Conservation (phyloP, 2,888 invertebrate genomes). For the Synergus itoensis region DNA sequence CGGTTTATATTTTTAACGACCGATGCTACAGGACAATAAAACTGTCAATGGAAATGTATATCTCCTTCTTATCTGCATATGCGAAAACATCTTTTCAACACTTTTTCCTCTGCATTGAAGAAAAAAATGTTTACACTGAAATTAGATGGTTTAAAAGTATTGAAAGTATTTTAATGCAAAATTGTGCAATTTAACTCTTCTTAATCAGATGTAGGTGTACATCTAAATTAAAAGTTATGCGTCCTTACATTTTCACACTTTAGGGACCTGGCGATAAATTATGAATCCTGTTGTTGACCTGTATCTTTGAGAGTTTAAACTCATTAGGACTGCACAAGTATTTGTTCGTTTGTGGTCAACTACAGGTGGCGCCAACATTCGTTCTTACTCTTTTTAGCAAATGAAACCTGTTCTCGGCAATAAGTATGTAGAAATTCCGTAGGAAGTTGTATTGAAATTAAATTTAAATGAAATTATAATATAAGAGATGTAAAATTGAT, state of each 20-base stretch:
- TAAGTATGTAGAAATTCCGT: neutral
- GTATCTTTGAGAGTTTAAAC: neutral
- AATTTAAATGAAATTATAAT: neutral
- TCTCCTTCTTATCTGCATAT: neutral
- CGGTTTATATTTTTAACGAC: neutral
- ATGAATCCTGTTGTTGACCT: slow-evolving; percentile 6
- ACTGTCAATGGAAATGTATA: neutral
- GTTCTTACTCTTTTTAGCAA: slow-evolving; percentile 1
- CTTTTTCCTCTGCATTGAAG: neutral
- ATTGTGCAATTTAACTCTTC: too few species aligned
- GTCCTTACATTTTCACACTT: neutral
- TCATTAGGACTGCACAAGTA: slow-evolving; percentile 2
- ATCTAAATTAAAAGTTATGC: neutral
- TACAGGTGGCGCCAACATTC: slow-evolving; percentile 7
- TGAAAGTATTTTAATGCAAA: too few species aligned
- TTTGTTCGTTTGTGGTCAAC: slow-evolving; percentile 8
- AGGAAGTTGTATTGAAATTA: too few species aligned
- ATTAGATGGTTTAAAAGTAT: neutral
- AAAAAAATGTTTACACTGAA: neutral
- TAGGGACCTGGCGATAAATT: neutral
- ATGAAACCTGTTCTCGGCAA: neutral
- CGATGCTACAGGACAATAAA: neutral
- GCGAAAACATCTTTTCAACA: neutral
- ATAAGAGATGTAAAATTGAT: neutral
- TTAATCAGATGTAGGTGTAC: too few species aligned